Evolutionary conservation across 2,113 vertebrate species (phyloP), one percentile per base, ranked within the genome.

Genomic region (Chionis minor): DNA sequence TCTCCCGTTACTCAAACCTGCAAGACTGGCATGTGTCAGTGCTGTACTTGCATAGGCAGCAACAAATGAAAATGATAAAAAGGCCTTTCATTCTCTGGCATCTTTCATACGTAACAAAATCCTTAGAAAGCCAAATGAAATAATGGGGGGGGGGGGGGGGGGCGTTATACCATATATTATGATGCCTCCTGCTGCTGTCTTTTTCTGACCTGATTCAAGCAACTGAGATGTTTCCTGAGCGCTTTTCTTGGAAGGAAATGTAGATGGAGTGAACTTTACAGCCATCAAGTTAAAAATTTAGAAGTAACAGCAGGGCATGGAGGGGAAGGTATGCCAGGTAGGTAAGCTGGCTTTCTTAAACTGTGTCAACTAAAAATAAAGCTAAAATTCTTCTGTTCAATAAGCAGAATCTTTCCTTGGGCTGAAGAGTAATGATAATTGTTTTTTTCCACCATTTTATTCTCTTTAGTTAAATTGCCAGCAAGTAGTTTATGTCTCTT

Each of bases 301-400:
- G 87, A 74, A 85, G 51, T 77, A 95, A 77, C 66, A 74, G 40
- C 40, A 55, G 3, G 4, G 63, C 24, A 54, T 72, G 86, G 67
- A 86, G 82, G 70, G 82, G 70, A 88, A 89, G 32, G 67, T 85
- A 73, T 74, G 32, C 42, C 38, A 63, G 38, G n/a, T 70, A 71
- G 45, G 72, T 89, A 83, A 90, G 56, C 55, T 69, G 77, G 11
- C 63, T 74, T 70, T 91, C 51, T 94, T 92, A 55, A 90, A 27
- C 9, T 63, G 22, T 72, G 71, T 82, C 42, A 42, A 67, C 67
- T 73, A 22, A 85, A 91, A 94, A 81, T 65, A 94, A 93, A 86
- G 62, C 84, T 93, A 35, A 90, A 97, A 84, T 79, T 93, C 51
- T 78, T 74, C 59, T 93, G 54, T 96, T 96, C 94, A 96, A 92